Conservation (phyloP, 2,888 invertebrate genomes). For the Herminia tarsipennalis region DNA sequence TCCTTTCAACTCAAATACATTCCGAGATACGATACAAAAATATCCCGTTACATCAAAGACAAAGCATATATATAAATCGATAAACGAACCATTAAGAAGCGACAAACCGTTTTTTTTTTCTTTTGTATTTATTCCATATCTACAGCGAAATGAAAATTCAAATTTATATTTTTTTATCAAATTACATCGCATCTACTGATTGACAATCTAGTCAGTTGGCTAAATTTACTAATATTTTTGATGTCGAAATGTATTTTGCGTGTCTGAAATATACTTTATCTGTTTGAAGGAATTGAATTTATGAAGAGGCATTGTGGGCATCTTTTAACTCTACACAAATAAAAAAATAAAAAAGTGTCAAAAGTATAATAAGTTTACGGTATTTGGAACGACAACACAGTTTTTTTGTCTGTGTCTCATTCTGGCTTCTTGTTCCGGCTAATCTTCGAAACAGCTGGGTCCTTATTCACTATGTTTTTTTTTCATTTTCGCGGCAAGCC, state of each 20-base stretch:
- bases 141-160: conserved; percentile 22
- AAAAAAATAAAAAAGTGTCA: no score
- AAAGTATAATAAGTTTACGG: no score
- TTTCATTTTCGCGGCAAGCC: no score
- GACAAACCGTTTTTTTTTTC: conserved; percentile 19
- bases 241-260: neutral
- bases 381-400: no score
- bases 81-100: conserved; percentile 15
- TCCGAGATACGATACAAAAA: neutral
- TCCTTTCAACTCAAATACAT: neutral
- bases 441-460: no score
- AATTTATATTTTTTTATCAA: conserved; percentile 29
- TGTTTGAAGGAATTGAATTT: neutral
- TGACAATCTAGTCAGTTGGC: conserved; percentile 14
- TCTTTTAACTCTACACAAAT: no score
- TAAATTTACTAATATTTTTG: conserved; percentile 3
- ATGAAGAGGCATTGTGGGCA: neutral
- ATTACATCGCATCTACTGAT: conserved; percentile 16
- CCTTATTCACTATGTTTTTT: no score
- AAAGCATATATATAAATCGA: conserved; percentile 8
- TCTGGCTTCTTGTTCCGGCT: no score
- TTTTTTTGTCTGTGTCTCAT: no score
- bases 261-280: neutral
- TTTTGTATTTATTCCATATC: conserved; percentile 16
- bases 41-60: conserved; percentile 2